Conservation (phyloP, 2,888 invertebrate genomes). For the Drosophila dives region DNA sequence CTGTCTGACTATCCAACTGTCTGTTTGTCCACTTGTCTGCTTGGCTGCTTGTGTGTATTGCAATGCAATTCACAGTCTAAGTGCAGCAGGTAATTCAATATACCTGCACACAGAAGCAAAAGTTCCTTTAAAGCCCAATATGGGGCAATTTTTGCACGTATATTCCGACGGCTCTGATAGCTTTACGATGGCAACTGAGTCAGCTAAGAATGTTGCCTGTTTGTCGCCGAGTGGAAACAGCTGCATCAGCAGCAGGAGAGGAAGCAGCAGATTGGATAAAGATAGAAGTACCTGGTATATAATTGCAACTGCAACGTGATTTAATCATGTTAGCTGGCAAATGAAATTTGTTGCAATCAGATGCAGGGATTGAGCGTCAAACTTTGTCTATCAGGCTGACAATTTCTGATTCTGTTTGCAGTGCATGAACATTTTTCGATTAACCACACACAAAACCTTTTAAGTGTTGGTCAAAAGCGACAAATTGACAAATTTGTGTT, state of each 20-base stretch:
- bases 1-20: too few species aligned
- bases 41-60: neutral
- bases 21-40: neutral
- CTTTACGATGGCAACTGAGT: slow-evolving; percentile 3
- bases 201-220: neutral
- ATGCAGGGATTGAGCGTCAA: slow-evolving; percentile 39
- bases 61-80: slow-evolving; percentile 60
- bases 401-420: slow-evolving; percentile 31
- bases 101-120: slow-evolving; percentile 24
- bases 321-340: slow-evolving; percentile 66
- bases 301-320: slow-evolving; percentile 70
- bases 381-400: slow-evolving; percentile 7
- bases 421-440: slow-evolving; percentile 13
- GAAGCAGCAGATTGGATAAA: neutral
- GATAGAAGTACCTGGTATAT: slow-evolving; percentile 24
- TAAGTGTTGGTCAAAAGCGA: neutral
- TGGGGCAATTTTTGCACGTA: slow-evolving; percentile 34
- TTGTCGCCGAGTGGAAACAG: neutral
- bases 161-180: slow-evolving; percentile 10
- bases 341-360: slow-evolving; percentile 69
- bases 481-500: neutral
- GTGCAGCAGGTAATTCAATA: slow-evolving; percentile 75
- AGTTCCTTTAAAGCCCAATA: slow-evolving; percentile 46
- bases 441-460: slow-evolving; percentile 1
- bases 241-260: neutral